These are phyloP conservation scores for Pseudorhombus dupliciocellatus DNA, from an alignment of 2,113 vertebrate species.

Conservation along the genomic window DNA sequence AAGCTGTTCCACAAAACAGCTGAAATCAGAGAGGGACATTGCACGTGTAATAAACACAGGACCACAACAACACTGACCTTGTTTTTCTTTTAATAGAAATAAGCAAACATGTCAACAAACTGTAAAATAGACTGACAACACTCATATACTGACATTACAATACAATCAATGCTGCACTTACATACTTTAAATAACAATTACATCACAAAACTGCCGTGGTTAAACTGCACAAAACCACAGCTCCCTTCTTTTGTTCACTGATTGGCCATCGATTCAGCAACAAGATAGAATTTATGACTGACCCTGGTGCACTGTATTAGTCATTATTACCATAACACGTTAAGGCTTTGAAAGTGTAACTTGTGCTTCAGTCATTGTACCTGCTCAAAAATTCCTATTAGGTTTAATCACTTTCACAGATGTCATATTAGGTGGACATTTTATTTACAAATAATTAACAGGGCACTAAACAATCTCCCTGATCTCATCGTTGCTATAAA, in stretches of 20 bases:
- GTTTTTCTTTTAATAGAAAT: constrained; percentile 63
- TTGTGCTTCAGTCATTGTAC: constrained; percentile 16
- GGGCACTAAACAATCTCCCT: background rate
- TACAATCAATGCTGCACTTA: constrained; percentile 43
- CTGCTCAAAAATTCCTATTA: background rate
- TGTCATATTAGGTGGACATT: background rate
- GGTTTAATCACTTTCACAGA: background rate
- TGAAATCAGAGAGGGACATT: background rate
- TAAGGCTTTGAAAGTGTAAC: constrained; percentile 45
- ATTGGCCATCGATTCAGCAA: background rate
- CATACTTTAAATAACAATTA: constrained; percentile 55
- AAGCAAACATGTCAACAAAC: constrained; percentile 26
- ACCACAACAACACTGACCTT: background rate
- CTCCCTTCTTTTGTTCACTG: constrained; percentile 32
- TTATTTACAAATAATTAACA: constrained; percentile 10
- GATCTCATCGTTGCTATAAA: background rate
- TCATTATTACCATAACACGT: background rate
- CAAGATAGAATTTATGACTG: background rate
- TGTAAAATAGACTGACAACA: constrained; percentile 43
- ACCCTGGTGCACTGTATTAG: background rate
- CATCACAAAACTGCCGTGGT: constrained; percentile 27
- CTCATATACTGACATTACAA: constrained; percentile 39
- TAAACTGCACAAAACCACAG: background rate
- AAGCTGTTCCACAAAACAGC: background rate
- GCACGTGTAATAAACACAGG: background rate